Conservation (phyloP, 92 coral and sea anemone genomes). For the Siderastrea radians region DNA sequence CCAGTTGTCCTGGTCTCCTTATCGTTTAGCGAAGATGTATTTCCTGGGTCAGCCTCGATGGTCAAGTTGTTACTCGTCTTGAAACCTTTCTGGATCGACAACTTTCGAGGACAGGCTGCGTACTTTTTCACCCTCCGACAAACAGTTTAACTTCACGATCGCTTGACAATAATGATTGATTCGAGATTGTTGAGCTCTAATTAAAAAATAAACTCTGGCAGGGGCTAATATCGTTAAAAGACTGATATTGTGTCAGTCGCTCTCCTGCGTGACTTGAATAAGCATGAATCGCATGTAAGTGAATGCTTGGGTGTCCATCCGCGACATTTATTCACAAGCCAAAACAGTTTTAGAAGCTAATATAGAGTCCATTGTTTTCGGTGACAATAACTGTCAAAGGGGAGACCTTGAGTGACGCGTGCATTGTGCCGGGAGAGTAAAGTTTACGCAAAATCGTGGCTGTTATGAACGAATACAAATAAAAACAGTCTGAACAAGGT, state of each 20-base stretch:
- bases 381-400: constrained; percentile 19
- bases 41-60: background rate
- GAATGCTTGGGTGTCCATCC: constrained; percentile 3
- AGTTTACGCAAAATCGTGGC: constrained; percentile 6
- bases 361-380: constrained; percentile 18
- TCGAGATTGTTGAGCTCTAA: background rate
- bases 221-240: background rate
- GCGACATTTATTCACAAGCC: constrained; percentile 42
- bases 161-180: constrained; percentile 10
- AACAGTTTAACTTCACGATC: constrained; percentile 4
- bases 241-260: constrained; percentile 6
- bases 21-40: background rate
- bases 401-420: constrained; percentile 9
- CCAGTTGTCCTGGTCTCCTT: background rate
- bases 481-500: background rate
- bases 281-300: background rate
- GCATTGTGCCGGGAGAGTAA: constrained; percentile 12
- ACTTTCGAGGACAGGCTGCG: background rate
- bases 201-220: background rate
- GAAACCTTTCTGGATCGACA: background rate
- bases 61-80: background rate
- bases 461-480: background rate
- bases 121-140: background rate
- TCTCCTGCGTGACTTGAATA: constrained; percentile 9
- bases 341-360: constrained; percentile 23